Evolutionary conservation across 2,888 invertebrate species (phyloP), one percentile per base, ranked within the genome.

Genomic region (Zootermopsis nevadensis): DNA sequence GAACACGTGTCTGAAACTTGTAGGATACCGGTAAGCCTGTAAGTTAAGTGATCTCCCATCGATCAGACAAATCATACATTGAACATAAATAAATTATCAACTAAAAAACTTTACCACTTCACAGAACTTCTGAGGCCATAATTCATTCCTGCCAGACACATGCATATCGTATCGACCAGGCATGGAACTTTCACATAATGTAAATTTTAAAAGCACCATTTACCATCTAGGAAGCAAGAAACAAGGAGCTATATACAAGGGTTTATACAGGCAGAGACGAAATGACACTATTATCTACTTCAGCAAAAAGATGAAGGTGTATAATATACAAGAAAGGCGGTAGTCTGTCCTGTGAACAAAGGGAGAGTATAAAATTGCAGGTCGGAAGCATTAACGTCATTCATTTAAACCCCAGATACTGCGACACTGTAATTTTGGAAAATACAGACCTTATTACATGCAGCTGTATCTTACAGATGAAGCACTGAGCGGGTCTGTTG

Each of bases 181-280:
- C 48, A 33, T 15, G 27, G 10, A 77, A 77, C 76, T 81, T 31
- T 27, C 74, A 77, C 77, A 55, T 82, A 74, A 82, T 82, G 82
- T 82, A 76, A 53, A 82, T 82, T 82, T 82, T 69, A 82, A 53
- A 74, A 55, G 76, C 38, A 48, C 76, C 82, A 82, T 82, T 82
- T 82, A 77, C 60, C 77, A 74, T 76, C 69, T 19, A 48, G 48
- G 48, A 19, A 19, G 19, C 48, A 48, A 48, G 48, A 48, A 42
- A 48, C 19, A 48, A 1, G 48, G 48, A 48, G 48, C 19, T 48
- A 48, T 19, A 19, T 48, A 48, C 19, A 60, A 12, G 60, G n/a
- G 60, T 60, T 27, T n/a, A 27, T 27, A 60, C 8, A 12, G 60
- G 60, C 60, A 60, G 27, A 27, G 60, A 60, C n/a, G 27, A 60